Conservation (phyloP, 2,797 vertebrate genomes). For the Vipera ursinii region DNA sequence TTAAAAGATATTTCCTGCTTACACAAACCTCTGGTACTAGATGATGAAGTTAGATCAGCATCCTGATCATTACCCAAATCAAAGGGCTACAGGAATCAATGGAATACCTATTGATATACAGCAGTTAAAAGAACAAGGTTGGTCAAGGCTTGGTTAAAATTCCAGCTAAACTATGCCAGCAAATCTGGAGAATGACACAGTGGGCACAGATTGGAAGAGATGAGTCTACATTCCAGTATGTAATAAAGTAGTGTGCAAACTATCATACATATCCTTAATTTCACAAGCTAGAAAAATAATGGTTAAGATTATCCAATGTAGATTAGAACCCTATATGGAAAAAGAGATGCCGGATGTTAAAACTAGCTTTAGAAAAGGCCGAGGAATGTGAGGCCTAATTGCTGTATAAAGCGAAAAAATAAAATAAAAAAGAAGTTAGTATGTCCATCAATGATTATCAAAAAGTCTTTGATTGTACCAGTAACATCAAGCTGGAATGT, state of each 20-base stretch:
- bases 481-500: not conserved
- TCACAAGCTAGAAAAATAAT: not conserved
- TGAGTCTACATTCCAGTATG: not conserved
- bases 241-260: not conserved
- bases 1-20: not conserved
- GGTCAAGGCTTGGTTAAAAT: not conserved
- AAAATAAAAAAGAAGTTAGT: not conserved
- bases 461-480: not conserved
- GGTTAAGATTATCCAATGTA: not conserved
- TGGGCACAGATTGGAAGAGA: not conserved
- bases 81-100: not conserved
- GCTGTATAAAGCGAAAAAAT: not conserved
- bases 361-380: not conserved
- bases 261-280: not conserved
- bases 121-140: not conserved
- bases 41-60: not conserved
- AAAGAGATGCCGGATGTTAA: not conserved
- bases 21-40: not conserved
- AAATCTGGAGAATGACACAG: not conserved
- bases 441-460: not conserved
- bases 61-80: not conserved
- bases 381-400: not conserved
- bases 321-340: not conserved
- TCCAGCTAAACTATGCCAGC: not conserved
- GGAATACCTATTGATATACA: not conserved